These are phyloP conservation scores for Apocheima hispidaria DNA, from an alignment of 2,888 invertebrate species.

Conservation along the genomic window DNA sequence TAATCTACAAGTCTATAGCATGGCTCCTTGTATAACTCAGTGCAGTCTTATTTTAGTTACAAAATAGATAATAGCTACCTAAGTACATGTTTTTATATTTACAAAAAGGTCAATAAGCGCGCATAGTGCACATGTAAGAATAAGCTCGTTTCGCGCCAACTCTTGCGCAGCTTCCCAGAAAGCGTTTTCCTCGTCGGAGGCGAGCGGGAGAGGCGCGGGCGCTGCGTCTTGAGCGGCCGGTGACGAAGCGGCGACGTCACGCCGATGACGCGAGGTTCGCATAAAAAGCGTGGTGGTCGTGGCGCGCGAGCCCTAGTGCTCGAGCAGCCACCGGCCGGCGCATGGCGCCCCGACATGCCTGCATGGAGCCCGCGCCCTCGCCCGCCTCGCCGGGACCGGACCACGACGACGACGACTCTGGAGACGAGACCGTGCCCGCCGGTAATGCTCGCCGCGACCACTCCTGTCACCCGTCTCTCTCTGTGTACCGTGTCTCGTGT, in stretches of 20 bases:
- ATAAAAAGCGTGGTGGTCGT: constrained; percentile 67
- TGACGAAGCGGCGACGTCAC: constrained; percentile 78
- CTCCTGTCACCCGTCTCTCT: background rate
- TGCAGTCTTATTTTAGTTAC: no score
- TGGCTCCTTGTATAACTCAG: no score
- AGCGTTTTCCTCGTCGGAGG: constrained; percentile 77
- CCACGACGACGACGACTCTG: constrained; percentile 62
- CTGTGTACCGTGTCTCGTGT: background rate
- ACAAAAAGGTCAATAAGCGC: constrained; percentile 17
- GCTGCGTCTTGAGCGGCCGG: constrained; percentile 57
- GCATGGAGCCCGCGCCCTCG: constrained; percentile 70
- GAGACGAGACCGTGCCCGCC: constrained; percentile 83
- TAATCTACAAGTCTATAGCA: no score
- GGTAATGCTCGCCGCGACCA: constrained; percentile 60
- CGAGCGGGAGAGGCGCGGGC: constrained; percentile 26
- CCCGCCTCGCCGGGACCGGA: constrained; percentile 53
- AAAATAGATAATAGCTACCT: no score
- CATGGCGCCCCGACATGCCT: constrained; percentile 82
- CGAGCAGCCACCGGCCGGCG: constrained; percentile 45
- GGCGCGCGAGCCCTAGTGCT: constrained; percentile 73
- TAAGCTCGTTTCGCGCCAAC: constrained; percentile 35
- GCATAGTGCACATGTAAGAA: constrained; percentile 27
- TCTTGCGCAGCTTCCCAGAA: constrained; percentile 72
- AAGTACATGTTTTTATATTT: background rate
- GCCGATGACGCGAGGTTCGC: constrained; percentile 67